A percentile compares a stretch with the other conserved stretches of the same genome.
Evolutionary conservation across 1,140 invertebrate genomes (phyloP).

Genomic region (Lutraria rhynchaena): DNA sequence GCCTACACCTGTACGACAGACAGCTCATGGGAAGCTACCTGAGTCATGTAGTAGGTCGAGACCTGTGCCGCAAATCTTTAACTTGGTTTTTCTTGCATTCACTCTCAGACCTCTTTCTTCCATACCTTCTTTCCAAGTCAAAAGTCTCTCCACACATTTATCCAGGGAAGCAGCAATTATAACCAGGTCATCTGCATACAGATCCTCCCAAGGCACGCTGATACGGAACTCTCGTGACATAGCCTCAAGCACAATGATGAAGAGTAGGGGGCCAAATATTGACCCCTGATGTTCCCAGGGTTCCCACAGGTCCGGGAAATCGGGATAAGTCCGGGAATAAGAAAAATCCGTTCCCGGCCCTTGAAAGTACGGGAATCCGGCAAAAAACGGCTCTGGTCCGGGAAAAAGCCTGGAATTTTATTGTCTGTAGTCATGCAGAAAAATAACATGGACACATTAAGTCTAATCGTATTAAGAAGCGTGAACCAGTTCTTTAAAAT

Average conservation of each 20-base stretch:
- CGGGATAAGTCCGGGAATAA: too few species aligned
- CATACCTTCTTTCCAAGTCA: slow-evolving; percentile 22
- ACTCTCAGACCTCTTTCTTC: slow-evolving; percentile 31
- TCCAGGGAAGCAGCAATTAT: slow-evolving; percentile 2
- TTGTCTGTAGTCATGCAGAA: too few species aligned
- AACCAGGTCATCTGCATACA: slow-evolving; percentile 27
- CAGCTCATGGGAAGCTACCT: slow-evolving; percentile 14
- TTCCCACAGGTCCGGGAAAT: too few species aligned
- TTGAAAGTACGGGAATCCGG: too few species aligned
- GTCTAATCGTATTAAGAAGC: too few species aligned
- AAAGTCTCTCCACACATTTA: not conserved
- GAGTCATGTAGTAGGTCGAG: not conserved
- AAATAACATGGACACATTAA: too few species aligned
- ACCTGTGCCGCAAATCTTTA: slow-evolving; percentile 20
- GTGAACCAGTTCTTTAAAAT: too few species aligned
- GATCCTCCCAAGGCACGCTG: slow-evolving; percentile 22
- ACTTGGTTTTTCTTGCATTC: slow-evolving; percentile 7
- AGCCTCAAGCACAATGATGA: slow-evolving; percentile 32
- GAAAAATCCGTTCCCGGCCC: too few species aligned
- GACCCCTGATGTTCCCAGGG: slow-evolving; percentile 44
- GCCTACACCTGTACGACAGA: slow-evolving; percentile 29
- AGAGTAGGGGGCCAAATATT: slow-evolving; percentile 16
- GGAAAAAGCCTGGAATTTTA: too few species aligned
- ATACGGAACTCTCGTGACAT: slow-evolving; percentile 5
- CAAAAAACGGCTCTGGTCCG: too few species aligned